Conservation (phyloP, 2,888 invertebrate species). For the Catocala fraxini region DNA sequence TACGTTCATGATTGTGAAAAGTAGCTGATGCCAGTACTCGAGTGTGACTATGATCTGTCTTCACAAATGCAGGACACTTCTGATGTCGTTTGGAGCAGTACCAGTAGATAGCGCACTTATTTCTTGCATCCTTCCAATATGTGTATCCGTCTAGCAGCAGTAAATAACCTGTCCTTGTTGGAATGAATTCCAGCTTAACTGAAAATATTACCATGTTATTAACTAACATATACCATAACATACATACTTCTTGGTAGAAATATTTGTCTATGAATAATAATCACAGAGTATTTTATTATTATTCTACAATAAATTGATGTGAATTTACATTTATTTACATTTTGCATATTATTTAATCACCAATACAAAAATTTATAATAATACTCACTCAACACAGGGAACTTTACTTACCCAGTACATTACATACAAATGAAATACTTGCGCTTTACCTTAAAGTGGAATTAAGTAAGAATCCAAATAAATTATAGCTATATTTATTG, state of each 20-base stretch:
- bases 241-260: too few species aligned
- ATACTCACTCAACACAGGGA: too few species aligned
- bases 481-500: background rate
- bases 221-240: background rate
- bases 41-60: slow-evolving; percentile 29
- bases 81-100: slow-evolving; percentile 53
- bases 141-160: slow-evolving; percentile 54
- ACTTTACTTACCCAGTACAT: too few species aligned
- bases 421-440: too few species aligned
- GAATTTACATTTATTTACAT: too few species aligned
- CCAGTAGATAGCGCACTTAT: slow-evolving; percentile 47
- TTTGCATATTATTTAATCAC: too few species aligned
- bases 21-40: slow-evolving; percentile 12
- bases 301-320: too few species aligned
- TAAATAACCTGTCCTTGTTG: slow-evolving; percentile 49
- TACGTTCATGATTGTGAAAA: slow-evolving; percentile 24
- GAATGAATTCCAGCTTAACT: slow-evolving; percentile 43
- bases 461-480: too few species aligned
- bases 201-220: slow-evolving; percentile 7
- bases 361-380: too few species aligned
- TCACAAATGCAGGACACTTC: slow-evolving; percentile 46
- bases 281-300: too few species aligned
- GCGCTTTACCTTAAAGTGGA: too few species aligned
- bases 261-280: too few species aligned
- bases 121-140: slow-evolving; percentile 54